phyloP scores from a whole-genome alignment of 2,113 vertebrate species.

The Python bivittatus region DNA sequence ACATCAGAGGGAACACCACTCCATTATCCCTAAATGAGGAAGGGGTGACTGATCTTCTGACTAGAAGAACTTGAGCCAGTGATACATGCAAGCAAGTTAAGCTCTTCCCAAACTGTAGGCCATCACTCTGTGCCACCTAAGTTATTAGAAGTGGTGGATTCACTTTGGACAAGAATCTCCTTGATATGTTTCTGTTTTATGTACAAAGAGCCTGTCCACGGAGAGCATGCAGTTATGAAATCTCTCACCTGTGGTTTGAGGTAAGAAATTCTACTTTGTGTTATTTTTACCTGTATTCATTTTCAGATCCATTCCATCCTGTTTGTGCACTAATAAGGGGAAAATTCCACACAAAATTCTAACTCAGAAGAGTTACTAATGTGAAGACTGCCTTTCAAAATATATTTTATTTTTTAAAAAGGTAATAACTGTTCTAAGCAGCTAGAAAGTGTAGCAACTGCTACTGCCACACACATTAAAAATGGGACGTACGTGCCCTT shows the following conservation, averaged over 20 bases:
- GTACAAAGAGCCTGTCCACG: not conserved
- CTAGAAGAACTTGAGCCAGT: not conserved
- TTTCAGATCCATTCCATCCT: not conserved
- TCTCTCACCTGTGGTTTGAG: not conserved
- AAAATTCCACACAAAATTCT: not conserved
- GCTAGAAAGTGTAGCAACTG: not conserved
- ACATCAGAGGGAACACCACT: not conserved
- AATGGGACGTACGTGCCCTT: not conserved
- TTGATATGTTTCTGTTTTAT: not conserved
- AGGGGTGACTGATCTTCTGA: not conserved
- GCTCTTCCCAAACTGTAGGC: not conserved
- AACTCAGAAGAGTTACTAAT: not conserved
- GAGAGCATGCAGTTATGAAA: not conserved
- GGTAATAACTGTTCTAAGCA: not conserved
- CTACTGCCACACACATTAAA: not conserved
- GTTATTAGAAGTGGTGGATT: not conserved
- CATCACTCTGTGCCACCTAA: not conserved
- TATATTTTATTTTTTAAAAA: not conserved
- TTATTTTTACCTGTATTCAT: not conserved
- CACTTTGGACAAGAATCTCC: not conserved
- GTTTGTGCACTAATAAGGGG: not conserved
- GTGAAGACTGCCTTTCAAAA: not conserved
- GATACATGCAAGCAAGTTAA: not conserved
- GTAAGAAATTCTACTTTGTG: not conserved
- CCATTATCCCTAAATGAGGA: not conserved